Evolutionary conservation across 1,140 invertebrate genomes (phyloP), one percentile per base, ranked within the genome.

Genomic region (Drosophila orosa): DNA sequence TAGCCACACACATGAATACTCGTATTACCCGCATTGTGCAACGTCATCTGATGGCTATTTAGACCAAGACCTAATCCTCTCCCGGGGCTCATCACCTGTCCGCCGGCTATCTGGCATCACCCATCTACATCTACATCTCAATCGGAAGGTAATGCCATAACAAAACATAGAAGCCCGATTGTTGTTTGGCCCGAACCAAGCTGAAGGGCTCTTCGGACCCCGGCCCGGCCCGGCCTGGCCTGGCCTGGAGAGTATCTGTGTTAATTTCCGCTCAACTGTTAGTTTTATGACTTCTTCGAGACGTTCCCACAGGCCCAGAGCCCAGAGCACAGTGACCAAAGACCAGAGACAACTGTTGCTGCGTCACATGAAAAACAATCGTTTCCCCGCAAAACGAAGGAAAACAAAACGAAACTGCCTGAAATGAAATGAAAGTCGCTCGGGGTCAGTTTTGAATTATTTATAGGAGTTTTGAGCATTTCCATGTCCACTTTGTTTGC

Each of bases 211-310:
- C 72, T 76, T 40, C 22, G 47, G 19, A 12, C 31, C 29, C 25
- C 8, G 27, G 33, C 25, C 62, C 31, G 17, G 10, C 35, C 15
- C 17, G 42, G 44, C 29, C 13, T 19, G 33, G n/a, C 22, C 44
- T 25, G 35, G 40, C 33, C 67, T 25, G 19, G 7, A 5, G 35
- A 62, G 61, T 78, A 81, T 82, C 65, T 82, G 79, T 82, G 82
- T 87, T 87, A 81, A 86, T 87, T 86, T 86, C 82, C 83, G 82
- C 65, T 81, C 78, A 75, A 86, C 78, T 78, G 78, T 87, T 87
- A 61, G 67, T 86, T 87, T 87, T 87, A 85, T 87, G 82, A 87
- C 82, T 82, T 74, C 68, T 66, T 74, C 48, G 42, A 78, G 74
- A 78, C 57, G 66, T 86, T 86, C 82, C 82, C 82, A 86, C 83